Evolutionary conservation across 2,888 invertebrate genomes (phyloP).

Genomic region (Cataglyphis cursor): DNA sequence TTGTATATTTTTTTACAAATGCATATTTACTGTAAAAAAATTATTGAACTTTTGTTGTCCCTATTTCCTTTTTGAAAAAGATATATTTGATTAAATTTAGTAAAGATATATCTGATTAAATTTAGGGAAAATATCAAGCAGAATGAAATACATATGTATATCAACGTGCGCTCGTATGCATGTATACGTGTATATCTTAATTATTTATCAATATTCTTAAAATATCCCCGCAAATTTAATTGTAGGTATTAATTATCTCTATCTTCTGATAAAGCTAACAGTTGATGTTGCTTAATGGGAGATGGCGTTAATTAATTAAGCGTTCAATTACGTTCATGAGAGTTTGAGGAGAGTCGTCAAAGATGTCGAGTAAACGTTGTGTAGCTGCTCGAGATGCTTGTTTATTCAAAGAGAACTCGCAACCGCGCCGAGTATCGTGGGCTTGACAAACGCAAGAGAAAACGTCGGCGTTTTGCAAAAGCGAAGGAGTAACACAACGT

Average conservation of each 20-base stretch:
- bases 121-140: neutral
- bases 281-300: slow-evolving; percentile 25
- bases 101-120: neutral
- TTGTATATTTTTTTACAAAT: neutral
- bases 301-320: slow-evolving; percentile 42
- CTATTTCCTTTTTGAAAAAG: neutral
- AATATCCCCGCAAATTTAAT: slow-evolving; percentile 26
- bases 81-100: neutral
- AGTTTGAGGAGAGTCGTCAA: slow-evolving; percentile 26
- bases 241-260: slow-evolving; percentile 41
- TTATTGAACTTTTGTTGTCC: neutral
- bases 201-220: slow-evolving; percentile 20
- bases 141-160: neutral
- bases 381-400: slow-evolving; percentile 28
- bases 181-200: neutral
- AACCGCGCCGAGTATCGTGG: slow-evolving; percentile 38
- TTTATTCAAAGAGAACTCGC: slow-evolving; percentile 48
- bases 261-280: slow-evolving; percentile 10
- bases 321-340: slow-evolving; percentile 47
- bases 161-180: neutral
- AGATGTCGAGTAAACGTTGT: slow-evolving; percentile 49
- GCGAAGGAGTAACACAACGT: slow-evolving; percentile 37
- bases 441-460: slow-evolving; percentile 46
- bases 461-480: slow-evolving; percentile 55
- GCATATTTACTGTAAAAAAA: neutral